Base-by-base conservation (phyloP, 2,888 invertebrate species). In the Sthenelais limicola region DNA sequence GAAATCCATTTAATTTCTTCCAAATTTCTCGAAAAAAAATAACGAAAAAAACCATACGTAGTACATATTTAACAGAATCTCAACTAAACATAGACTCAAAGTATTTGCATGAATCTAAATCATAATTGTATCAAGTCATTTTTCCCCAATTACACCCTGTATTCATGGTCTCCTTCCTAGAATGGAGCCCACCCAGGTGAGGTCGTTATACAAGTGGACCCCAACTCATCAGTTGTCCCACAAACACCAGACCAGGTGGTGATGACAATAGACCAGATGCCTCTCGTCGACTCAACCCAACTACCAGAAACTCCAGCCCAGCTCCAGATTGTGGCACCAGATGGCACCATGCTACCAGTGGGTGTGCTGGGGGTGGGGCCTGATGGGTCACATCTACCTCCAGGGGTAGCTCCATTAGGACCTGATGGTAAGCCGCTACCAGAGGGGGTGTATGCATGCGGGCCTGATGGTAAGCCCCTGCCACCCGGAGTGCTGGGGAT, bases 371-470 rank as follows among this genome's bases (percentile, higher is more conserved):
- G 62, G 18, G 62, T 62, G 5, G 62, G 62, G 26, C 62, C 62
- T 18, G 62, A 62, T 43, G 62, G 62, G 15, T 21, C 4, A 1
- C 62, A 35, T 5, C 62, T 62, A 4, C 62, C 62, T 7, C 62
- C 62, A 12, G 62, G 62, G 21, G 38, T 62, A 24, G 12, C 62
- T 7, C 38, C 62, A 18, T 26, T 62, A 9, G 62, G 62, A 2
- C 62, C 62, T 12, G 62, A 62, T 26, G 62, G 62, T 15, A 62
- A 62, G 35, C 62, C 62, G 28, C 38, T 62, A 4, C 62, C 62
- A 24, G 38, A 35, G 38, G 62, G 62, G 9, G 62, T 62, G 3
- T 38, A 38, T 3, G 62, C 62, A 35, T 15, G 18, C 3, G 62
- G 62, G 1, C 62, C 62, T 1, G 62, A 62, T 28, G 24, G 38